Percentiles rank a stretch among this genome's conserved stretches.
phyloP scores from a whole-genome alignment of 2,888 invertebrate species.

The Ochlodes sylvanus region DNA sequence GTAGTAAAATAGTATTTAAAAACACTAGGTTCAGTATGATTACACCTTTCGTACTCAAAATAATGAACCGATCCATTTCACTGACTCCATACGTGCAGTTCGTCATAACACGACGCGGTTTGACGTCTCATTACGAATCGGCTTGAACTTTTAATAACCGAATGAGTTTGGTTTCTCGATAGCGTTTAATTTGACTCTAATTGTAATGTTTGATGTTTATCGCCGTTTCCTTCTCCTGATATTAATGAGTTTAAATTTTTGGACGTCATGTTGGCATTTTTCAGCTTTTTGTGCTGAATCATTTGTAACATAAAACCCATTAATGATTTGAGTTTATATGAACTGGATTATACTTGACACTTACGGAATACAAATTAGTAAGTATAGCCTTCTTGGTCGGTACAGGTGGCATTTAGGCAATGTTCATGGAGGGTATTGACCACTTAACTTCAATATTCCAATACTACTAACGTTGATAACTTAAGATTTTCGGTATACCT shows the following conservation, averaged over 20 bases:
- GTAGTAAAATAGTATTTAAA: too few species aligned
- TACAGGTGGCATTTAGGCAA: too few species aligned
- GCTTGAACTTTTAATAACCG: slow-evolving; percentile 42
- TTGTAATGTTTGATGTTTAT: slow-evolving; percentile 41
- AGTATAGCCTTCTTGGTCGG: too few species aligned
- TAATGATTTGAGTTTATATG: too few species aligned
- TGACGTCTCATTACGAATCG: slow-evolving; percentile 45
- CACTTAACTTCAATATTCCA: too few species aligned
- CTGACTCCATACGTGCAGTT: slow-evolving; percentile 35
- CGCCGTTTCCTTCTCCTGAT: slow-evolving; percentile 23
- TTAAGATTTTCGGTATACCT: too few species aligned
- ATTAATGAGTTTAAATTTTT: slow-evolving; percentile 3
- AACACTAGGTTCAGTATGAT: not conserved
- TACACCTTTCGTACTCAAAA: slow-evolving; percentile 37
- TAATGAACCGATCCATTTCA: slow-evolving; percentile 59
- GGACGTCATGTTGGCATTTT: not conserved
- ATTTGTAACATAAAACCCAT: not conserved
- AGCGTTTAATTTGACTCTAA: slow-evolving; percentile 41
- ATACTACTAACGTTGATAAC: too few species aligned
- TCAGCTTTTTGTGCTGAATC: not conserved
- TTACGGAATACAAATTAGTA: too few species aligned
- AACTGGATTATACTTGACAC: too few species aligned
- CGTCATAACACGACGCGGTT: slow-evolving; percentile 50
- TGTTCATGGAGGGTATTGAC: too few species aligned
- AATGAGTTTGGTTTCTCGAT: slow-evolving; percentile 30